Conservation (phyloP, 2,113 vertebrate species). For the Protobothrops flavoviridis region DNA sequence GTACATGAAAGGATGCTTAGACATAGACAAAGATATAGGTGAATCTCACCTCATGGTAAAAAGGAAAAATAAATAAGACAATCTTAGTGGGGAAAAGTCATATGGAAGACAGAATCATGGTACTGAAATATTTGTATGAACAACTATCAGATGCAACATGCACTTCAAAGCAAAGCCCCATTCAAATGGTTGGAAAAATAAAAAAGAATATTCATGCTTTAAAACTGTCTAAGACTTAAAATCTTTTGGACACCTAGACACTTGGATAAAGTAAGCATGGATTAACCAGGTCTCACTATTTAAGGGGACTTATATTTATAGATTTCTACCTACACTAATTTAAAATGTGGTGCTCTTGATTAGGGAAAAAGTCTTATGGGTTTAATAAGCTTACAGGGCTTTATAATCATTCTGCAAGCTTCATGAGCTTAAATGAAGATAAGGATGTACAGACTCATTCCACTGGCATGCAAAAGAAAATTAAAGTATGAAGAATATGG, state of each 20-base stretch:
- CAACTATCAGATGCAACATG: slow-evolving; percentile 59
- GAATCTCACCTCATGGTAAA: background rate
- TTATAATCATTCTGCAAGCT: slow-evolving; percentile 64
- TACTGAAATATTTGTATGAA: background rate
- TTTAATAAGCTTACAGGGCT: slow-evolving; percentile 63
- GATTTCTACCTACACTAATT: slow-evolving; percentile 58
- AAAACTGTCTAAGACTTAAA: slow-evolving; percentile 59
- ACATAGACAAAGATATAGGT: background rate
- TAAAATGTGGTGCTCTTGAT: slow-evolving; percentile 49
- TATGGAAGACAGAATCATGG: background rate
- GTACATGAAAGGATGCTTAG: background rate
- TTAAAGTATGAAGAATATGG: background rate
- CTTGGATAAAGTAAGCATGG: slow-evolving; percentile 63
- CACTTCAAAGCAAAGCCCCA: slow-evolving; percentile 41
- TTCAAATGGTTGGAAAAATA: slow-evolving; percentile 41
- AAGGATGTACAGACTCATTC: slow-evolving; percentile 62
- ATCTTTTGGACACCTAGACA: slow-evolving; percentile 56
- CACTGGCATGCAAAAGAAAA: slow-evolving; percentile 5
- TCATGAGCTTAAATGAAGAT: slow-evolving; percentile 65
- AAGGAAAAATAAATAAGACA: background rate
- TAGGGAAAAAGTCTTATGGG: slow-evolving; percentile 61
- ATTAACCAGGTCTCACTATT: slow-evolving; percentile 68
- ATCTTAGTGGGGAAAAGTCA: background rate
- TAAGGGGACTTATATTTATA: slow-evolving; percentile 60
- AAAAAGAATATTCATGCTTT: slow-evolving; percentile 46